Evolutionary conservation across 2,113 vertebrate genomes (phyloP).

Genomic region (Perca schrenkii): DNA sequence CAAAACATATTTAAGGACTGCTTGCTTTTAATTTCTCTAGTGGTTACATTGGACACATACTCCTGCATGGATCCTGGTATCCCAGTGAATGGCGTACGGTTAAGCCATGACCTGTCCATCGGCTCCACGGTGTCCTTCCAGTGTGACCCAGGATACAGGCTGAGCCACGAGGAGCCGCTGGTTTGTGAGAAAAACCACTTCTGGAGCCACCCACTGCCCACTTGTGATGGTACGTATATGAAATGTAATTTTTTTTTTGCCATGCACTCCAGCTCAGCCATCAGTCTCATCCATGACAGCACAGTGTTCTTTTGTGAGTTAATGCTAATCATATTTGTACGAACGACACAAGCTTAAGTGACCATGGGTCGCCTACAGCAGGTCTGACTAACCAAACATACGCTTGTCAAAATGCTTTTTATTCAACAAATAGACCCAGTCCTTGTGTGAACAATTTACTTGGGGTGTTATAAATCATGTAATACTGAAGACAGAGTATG

Average conservation of each 20-base stretch:
- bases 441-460: conserved; percentile 20
- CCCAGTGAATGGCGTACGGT: conserved; percentile 92
- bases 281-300: background rate
- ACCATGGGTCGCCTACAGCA: conserved; percentile 12
- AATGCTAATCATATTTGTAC: background rate
- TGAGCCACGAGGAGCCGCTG: conserved; percentile 94
- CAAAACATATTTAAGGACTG: background rate
- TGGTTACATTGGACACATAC: conserved; percentile 95
- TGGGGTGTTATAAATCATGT: conserved; percentile 38
- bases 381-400: conserved; percentile 37
- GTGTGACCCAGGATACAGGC: conserved; percentile 92
- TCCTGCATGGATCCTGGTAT: conserved; percentile 97
- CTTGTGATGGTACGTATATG: conserved; percentile 91
- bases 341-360: background rate
- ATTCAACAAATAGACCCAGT: conserved; percentile 18
- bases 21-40: conserved; percentile 74
- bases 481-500: conserved; percentile 28
- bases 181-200: conserved; percentile 97
- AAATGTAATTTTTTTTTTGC: background rate
- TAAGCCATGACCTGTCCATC: conserved; percentile 94
- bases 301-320: background rate
- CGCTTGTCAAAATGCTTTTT: conserved; percentile 19
- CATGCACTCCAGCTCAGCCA: background rate
- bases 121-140: conserved; percentile 94
- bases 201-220: conserved; percentile 96